Conservation (phyloP, 1,140 invertebrate species). For the Trichomalopsis sarcophagae region DNA sequence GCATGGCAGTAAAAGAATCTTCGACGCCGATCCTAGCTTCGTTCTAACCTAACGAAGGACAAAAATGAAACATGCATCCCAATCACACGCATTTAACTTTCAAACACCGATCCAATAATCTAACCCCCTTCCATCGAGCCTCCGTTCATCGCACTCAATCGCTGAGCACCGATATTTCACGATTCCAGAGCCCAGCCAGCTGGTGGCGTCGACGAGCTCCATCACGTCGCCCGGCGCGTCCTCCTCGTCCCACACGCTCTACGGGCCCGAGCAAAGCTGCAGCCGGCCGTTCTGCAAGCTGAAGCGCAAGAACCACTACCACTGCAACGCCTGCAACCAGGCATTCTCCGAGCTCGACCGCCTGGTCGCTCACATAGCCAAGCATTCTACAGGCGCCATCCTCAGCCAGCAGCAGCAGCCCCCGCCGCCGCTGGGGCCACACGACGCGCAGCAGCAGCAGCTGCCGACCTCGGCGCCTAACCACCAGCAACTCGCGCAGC, state of each 20-base stretch:
- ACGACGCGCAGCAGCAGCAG: not conserved
- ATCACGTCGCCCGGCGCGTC: slow-evolving; percentile 69
- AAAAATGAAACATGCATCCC: not conserved
- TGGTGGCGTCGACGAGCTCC: slow-evolving; percentile 49
- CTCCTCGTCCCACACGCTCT: slow-evolving; percentile 72
- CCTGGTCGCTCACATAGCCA: slow-evolving; percentile 81
- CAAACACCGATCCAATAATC: not conserved
- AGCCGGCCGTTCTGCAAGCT: slow-evolving; percentile 90
- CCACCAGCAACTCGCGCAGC: slow-evolving; percentile 24
- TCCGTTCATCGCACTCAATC: not conserved
- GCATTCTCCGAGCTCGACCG: slow-evolving; percentile 83
- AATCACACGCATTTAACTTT: not conserved
- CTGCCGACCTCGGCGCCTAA: not conserved
- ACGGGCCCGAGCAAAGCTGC: slow-evolving; percentile 82
- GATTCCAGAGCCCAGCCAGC: slow-evolving; percentile 38
- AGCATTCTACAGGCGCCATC: slow-evolving; percentile 79
- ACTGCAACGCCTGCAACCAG: slow-evolving; percentile 92
- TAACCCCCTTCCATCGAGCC: not conserved
- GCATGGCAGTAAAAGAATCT: not conserved
- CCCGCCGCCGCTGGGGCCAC: slow-evolving; percentile 33
- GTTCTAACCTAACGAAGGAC: not conserved
- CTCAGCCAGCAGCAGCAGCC: slow-evolving; percentile 71
- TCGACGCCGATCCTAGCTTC: not conserved
- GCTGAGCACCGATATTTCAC: not conserved
- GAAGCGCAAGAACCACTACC: slow-evolving; percentile 89